These are phyloP conservation scores for Macrostomum lignano DNA, from an alignment of 1,140 invertebrate genomes.

Conservation along the genomic window DNA sequence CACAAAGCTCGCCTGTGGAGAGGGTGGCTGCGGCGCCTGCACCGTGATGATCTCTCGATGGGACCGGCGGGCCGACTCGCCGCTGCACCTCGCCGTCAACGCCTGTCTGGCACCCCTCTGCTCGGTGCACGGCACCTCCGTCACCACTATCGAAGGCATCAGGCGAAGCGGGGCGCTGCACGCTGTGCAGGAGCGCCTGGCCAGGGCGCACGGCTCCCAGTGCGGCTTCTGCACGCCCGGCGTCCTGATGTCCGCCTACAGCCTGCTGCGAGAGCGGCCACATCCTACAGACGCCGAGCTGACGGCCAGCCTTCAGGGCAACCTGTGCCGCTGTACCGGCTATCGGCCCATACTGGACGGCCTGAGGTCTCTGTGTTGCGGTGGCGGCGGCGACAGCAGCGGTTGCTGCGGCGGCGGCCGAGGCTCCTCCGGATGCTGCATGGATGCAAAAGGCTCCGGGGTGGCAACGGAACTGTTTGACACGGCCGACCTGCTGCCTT, in stretches of 20 bases:
- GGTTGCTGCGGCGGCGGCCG: too few species aligned
- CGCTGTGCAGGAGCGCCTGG: conserved; percentile 18
- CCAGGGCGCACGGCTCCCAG: conserved; percentile 20
- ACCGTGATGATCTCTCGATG: too few species aligned
- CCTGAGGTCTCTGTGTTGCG: too few species aligned
- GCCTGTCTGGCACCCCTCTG: conserved; percentile 39
- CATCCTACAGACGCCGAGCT: conserved; percentile 10
- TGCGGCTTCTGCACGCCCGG: conserved; percentile 28
- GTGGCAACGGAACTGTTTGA: too few species aligned
- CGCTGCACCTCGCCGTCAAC: conserved; percentile 48
- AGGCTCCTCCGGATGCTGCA: too few species aligned
- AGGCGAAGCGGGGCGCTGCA: conserved; percentile 34
- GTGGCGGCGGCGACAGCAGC: too few species aligned
- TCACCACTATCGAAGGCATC: conserved; percentile 49
- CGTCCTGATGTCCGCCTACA: conserved; percentile 26
- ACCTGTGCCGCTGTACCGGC: too few species aligned
- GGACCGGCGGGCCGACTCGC: conserved; percentile 26
- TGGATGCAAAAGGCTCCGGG: too few species aligned
- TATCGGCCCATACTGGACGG: too few species aligned
- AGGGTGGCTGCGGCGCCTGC: too few species aligned
- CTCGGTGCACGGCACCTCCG: conserved; percentile 41
- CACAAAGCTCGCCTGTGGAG: conserved; percentile 43
- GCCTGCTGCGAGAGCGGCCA: conserved; percentile 17
- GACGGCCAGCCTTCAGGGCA: too few species aligned
- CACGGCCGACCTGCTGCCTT: too few species aligned